Base-by-base conservation (phyloP, 2,888 invertebrate genomes). In the Caenorhabditis parvicauda region DNA sequence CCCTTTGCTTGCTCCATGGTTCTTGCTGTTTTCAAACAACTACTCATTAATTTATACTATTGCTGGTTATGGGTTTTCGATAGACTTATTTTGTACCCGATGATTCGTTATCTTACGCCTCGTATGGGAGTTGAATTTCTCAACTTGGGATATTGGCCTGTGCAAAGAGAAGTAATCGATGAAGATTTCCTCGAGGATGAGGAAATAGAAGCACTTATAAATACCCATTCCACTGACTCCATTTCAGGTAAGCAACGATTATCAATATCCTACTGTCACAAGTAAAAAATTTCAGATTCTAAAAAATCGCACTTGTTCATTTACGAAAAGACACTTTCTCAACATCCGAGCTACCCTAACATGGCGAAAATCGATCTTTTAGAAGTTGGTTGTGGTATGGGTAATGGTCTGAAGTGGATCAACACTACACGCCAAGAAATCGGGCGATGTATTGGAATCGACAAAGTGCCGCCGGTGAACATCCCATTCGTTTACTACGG, bases 321-420 rank as follows among this genome's bases (percentile, higher is more conserved):
- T 1, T 76, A 76, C 47, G 76, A 76, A 49, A 76, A 76, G 44
- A 54, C 73, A 7, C 47, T 76, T 25, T 66, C 69, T 25, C 37
- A 69, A 41, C 72, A 73, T 37, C 70, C 69, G 1, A 24, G 29
- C 1, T 76, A 76, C 50, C 72, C 72, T 3, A 9, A 51, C n/a
- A 62, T 76, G 32, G 37, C 51, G 2, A 48, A 56, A 14, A 29
- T 64, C 7, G 54, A 57, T 5, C 29, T 76, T n/a, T 51, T 73
- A 39, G 76, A 76, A 58, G 67, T 76, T 17, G 74, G 76, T 39
- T 76, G 76, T 53, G 76, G 76, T 27, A 64, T 70, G 39, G 75
- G 74, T n/a, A 55, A 64, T 19, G 72, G 75, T 0, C 24, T 76
- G 1, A 55, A 70, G 35, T 74, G 72, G 74, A 72, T 76, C 3